Conservation (phyloP, 2,888 invertebrate genomes). For the Campoplex capitator region DNA sequence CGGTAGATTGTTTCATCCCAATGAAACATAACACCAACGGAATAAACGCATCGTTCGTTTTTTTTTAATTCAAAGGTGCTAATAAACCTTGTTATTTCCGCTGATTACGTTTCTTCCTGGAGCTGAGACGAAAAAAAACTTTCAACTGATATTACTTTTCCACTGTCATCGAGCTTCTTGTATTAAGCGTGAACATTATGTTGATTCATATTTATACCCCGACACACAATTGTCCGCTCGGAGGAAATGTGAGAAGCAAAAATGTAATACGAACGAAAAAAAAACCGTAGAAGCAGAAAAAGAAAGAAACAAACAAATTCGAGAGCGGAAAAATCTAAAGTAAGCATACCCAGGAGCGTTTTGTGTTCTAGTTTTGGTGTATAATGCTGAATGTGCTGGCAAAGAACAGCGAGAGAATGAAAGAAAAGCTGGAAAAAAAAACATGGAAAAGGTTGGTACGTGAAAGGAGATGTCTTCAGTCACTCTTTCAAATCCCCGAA, state of each 20-base stretch:
- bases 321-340: conserved; percentile 31
- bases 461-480: conserved; percentile 48
- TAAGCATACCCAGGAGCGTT: conserved; percentile 45
- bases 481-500: conserved; percentile 27
- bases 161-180: neutral
- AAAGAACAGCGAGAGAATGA: conserved; percentile 31
- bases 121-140: neutral
- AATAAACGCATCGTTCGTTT: neutral
- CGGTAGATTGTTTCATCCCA: conserved; percentile 5
- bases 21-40: neutral
- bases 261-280: neutral
- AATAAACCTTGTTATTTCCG: conserved; percentile 7
- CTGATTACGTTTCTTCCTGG: neutral
- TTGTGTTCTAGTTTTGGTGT: conserved; percentile 36
- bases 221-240: neutral
- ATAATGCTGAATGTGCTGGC: conserved; percentile 26
- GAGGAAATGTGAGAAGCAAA: neutral
- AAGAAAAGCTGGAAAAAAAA: neutral
- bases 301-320: neutral
- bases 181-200: neutral
- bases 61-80: neutral
- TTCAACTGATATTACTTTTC: too few relatives aligned
- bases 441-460: conserved; percentile 11
- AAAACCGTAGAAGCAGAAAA: too few relatives aligned
- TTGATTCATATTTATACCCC: neutral